phyloP scores from a whole-genome alignment of 2,113 vertebrate species.

The Rhabdornis inornatus region DNA sequence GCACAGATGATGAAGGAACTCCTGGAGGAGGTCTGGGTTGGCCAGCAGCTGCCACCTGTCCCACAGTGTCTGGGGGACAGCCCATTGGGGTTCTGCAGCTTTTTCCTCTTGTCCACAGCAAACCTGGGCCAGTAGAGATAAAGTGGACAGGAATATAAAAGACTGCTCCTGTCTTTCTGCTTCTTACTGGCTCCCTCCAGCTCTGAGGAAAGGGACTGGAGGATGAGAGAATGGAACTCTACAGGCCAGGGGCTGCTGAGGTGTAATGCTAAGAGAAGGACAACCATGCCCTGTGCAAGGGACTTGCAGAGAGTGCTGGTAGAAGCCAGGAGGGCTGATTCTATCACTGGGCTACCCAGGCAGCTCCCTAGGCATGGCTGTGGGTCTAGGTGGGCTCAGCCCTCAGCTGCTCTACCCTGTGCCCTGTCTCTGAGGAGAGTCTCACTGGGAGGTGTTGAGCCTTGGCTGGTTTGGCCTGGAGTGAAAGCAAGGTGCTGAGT shows the following conservation, averaged over 20 bases:
- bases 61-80: accelerated
- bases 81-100: accelerated
- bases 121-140: accelerated
- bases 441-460: not conserved
- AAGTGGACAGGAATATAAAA: not conserved
- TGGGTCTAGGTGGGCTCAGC: not conserved
- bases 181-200: not conserved
- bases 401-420: not conserved
- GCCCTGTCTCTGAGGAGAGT: accelerated
- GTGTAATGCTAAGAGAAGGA: not conserved
- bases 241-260: not conserved
- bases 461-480: not conserved
- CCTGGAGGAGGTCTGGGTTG: not conserved
- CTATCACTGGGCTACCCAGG: not conserved
- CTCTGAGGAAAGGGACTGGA: not conserved
- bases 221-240: not conserved
- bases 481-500: not conserved
- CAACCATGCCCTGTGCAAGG: accelerated
- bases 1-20: not conserved
- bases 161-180: not conserved
- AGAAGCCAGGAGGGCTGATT: not conserved
- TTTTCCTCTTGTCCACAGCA: not conserved
- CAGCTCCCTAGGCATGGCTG: not conserved
- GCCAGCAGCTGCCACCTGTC: not conserved
- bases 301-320: not conserved